phyloP scores from a whole-genome alignment of 2,888 invertebrate species.

The Dyspetes luteomarginatus region DNA sequence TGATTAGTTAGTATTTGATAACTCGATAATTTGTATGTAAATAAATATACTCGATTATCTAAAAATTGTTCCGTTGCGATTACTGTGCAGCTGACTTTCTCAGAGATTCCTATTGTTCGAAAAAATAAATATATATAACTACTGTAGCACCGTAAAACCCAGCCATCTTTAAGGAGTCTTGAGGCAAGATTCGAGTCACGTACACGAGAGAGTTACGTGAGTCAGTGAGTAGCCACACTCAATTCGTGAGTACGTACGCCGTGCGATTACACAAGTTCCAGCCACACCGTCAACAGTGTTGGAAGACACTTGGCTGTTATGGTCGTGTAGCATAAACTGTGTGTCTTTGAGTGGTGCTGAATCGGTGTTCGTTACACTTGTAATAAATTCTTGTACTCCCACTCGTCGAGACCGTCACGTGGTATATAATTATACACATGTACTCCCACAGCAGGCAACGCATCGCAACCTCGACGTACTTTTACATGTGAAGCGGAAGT shows the following conservation, averaged over 20 bases:
- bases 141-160: neutral
- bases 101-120: neutral
- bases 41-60: too few species aligned
- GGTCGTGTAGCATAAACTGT: slow-evolving; percentile 15
- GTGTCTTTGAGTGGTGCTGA: slow-evolving; percentile 12
- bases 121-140: slow-evolving; percentile 20
- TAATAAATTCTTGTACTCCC: slow-evolving; percentile 65
- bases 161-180: slow-evolving; percentile 33
- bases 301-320: neutral
- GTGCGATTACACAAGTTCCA: slow-evolving; percentile 61
- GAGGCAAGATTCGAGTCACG: slow-evolving; percentile 72
- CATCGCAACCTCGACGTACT: slow-evolving; percentile 13
- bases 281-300: slow-evolving; percentile 14
- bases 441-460: slow-evolving; percentile 39
- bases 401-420: slow-evolving; percentile 58
- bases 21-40: too few species aligned
- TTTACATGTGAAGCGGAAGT: slow-evolving; percentile 56
- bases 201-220: slow-evolving; percentile 71
- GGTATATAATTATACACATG: slow-evolving; percentile 51
- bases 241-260: slow-evolving; percentile 59
- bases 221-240: slow-evolving; percentile 65
- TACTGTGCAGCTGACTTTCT: neutral
- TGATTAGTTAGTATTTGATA: too few species aligned
- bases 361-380: slow-evolving; percentile 63
- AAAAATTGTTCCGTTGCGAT: neutral